Evolutionary conservation across 2,797 vertebrate genomes (phyloP), one percentile per base, ranked within the genome.

Genomic region (Rhyacichthys aspro): DNA sequence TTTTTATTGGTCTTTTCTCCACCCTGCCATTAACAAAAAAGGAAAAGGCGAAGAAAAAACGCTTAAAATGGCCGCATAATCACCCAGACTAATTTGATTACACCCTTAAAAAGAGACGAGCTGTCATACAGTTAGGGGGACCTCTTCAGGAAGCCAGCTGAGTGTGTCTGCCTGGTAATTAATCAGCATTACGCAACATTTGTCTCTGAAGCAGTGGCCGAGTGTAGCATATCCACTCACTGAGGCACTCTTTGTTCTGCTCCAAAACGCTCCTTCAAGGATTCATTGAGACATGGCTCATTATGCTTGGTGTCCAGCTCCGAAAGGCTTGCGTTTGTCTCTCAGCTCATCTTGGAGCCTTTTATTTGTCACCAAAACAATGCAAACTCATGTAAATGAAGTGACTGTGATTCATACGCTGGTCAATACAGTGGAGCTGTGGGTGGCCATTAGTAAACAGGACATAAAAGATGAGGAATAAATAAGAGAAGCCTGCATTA

Each of bases 1-100:
- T 84, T 92, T 90, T 90, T 88, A 90, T 89, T 88, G 85, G 78
- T 57, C 82, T 75, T 81, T 89, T 84, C 80, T 82, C 71, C 73
- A 56, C 49, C 15, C 49, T 5, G 70, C 83, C 53, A 74, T 16
- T 60, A 72, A 60, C 59, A 49, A 79, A 85, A 85, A 86, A 83
- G 70, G 69, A 38, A 64, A 79, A 67, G 61, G 58, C n/a, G n/a
- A n/a, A n/a, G 69, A 64, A 67, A 83, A 72, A 55, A 71, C 74
- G 72, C 73, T 74, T 61, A 46, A 86, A 89, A 84, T 74, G 76
- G 73, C 64, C 74, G 85, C 90, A 88, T 90, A 89, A 90, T 86
- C 70, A 42, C 73, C 84, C 81, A 64, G 71, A 76, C 81, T 89
- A 89, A 91, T 90, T 86, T 80, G 86, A 90, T 90, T 87, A 91